A percentile compares a stretch with the other conserved stretches of the same genome.
phyloP scores from a whole-genome alignment of 2,797 vertebrate genomes.

The Gila robusta region DNA sequence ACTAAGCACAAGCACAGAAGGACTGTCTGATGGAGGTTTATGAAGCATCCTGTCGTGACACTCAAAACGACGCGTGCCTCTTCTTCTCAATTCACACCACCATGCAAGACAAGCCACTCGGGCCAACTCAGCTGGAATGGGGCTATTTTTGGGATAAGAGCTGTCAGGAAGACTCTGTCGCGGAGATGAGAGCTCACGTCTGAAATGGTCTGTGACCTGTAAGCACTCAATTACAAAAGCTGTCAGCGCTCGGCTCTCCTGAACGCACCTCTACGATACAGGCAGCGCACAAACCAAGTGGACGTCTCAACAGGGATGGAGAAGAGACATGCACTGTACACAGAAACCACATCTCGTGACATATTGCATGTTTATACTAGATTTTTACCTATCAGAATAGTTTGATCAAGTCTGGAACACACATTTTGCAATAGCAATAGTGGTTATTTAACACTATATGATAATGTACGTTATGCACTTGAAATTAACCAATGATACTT shows the following conservation, averaged over 20 bases:
- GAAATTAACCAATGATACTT: neutral
- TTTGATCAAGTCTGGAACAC: neutral
- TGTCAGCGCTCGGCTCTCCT: slow-evolving; percentile 43
- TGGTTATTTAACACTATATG: neutral
- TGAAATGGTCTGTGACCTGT: slow-evolving; percentile 60
- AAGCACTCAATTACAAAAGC: slow-evolving; percentile 57
- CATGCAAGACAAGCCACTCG: slow-evolving; percentile 16
- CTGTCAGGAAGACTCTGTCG: slow-evolving; percentile 49
- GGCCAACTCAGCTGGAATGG: slow-evolving; percentile 29
- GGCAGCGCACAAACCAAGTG: neutral
- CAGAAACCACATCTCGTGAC: neutral
- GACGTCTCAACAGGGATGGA: neutral
- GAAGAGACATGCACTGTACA: neutral
- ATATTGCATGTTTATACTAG: neutral
- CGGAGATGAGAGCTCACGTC: neutral
- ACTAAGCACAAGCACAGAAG: neutral
- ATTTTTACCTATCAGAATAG: neutral
- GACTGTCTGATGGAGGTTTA: slow-evolving; percentile 9
- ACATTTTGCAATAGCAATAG: neutral
- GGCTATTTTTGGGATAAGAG: slow-evolving; percentile 44
- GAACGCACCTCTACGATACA: slow-evolving; percentile 29
- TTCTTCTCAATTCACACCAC: slow-evolving; percentile 31
- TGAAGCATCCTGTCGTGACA: neutral
- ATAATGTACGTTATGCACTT: neutral
- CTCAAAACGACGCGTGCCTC: neutral